Evolutionary conservation across 2,888 invertebrate species (phyloP).

Genomic region (Shargacucullia verbasci): DNA sequence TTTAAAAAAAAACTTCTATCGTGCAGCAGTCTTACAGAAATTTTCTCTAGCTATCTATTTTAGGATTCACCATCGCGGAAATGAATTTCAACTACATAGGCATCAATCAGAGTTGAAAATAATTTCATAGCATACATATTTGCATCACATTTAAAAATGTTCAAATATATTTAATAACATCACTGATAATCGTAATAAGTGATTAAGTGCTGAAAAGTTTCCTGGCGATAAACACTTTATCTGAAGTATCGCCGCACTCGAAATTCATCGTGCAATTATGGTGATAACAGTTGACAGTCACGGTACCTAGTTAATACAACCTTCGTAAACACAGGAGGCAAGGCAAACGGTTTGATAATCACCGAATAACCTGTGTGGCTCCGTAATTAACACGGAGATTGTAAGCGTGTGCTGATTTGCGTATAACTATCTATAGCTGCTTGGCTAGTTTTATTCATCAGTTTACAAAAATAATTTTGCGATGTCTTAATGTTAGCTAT

Average conservation of each 20-base stretch:
- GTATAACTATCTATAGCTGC: no score
- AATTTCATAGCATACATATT: slow-evolving; percentile 19
- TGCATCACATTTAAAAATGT: slow-evolving; percentile 28
- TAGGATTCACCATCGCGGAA: slow-evolving; percentile 15
- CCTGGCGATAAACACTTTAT: slow-evolving; percentile 70
- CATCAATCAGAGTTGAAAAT: slow-evolving; percentile 20
- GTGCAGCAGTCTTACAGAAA: neutral
- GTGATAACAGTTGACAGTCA: slow-evolving; percentile 69
- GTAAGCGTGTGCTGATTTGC: slow-evolving; percentile 4
- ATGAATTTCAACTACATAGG: slow-evolving; percentile 8
- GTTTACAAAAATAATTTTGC: no score
- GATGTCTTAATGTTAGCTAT: neutral
- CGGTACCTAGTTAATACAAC: slow-evolving; percentile 70
- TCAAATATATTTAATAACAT: slow-evolving; percentile 32
- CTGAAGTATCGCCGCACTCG: slow-evolving; percentile 64
- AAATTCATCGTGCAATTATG: slow-evolving; percentile 71
- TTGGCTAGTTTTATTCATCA: no score
- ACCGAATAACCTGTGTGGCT: slow-evolving; percentile 23
- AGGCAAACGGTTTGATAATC: slow-evolving; percentile 47
- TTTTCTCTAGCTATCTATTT: slow-evolving; percentile 28
- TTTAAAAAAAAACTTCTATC: no score
- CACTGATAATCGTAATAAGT: slow-evolving; percentile 50
- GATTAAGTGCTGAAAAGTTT: slow-evolving; percentile 64
- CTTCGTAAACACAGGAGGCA: slow-evolving; percentile 55
- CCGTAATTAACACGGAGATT: slow-evolving; percentile 13